These are phyloP conservation scores for Stenoptilia bipunctidactyla DNA, from an alignment of 2,888 invertebrate genomes.

Conservation along the genomic window DNA sequence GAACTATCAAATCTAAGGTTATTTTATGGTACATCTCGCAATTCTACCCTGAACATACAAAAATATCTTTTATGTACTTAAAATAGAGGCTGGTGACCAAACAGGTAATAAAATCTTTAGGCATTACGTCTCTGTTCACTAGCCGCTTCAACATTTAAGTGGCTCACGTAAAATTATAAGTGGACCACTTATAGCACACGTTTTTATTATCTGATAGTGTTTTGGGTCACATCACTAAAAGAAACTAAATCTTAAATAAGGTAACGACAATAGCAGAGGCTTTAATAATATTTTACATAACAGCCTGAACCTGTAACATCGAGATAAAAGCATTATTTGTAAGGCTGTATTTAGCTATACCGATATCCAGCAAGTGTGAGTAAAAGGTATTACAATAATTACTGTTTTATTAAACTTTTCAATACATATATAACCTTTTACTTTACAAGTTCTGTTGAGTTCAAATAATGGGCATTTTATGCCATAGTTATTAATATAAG, in stretches of 20 bases:
- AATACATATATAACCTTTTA: no score
- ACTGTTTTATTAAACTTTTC: no score
- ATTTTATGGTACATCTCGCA: slow-evolving; percentile 54
- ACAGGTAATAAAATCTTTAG: background rate
- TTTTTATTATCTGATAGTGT: slow-evolving; percentile 50
- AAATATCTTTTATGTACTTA: slow-evolving; percentile 68
- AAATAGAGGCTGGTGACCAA: slow-evolving; percentile 22
- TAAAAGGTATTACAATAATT: no score
- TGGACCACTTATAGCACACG: slow-evolving; percentile 56
- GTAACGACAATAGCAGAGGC: slow-evolving; percentile 53
- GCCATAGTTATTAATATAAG: no score
- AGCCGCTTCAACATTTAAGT: slow-evolving; percentile 29
- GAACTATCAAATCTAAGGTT: slow-evolving; percentile 66
- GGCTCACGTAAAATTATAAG: slow-evolving; percentile 37
- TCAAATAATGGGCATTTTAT: no score
- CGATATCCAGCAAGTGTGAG: no score
- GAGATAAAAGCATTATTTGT: slow-evolving; percentile 14
- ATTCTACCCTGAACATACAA: slow-evolving; percentile 63
- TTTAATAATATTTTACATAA: slow-evolving; percentile 55
- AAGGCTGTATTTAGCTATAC: background rate
- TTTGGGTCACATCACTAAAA: slow-evolving; percentile 41
- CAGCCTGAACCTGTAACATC: slow-evolving; percentile 67
- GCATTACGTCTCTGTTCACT: slow-evolving; percentile 30
- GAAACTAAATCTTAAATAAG: slow-evolving; percentile 52
- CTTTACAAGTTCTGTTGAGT: no score